Percentiles rank a stretch among this genome's conserved stretches.
Conservation (phyloP, 1,140 invertebrate species). For the Ceratosolen solmsi region DNA sequence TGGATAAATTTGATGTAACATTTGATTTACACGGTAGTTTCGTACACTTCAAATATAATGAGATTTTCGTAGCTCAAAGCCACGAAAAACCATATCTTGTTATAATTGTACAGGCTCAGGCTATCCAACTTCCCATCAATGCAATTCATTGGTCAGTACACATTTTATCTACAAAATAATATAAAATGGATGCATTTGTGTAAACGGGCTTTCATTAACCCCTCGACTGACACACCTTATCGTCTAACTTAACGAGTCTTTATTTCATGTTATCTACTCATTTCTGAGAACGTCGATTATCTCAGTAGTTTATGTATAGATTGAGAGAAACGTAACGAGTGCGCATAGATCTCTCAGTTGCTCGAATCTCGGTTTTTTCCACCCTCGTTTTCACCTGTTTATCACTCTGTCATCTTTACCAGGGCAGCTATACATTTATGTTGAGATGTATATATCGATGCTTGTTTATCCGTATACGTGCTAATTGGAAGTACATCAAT, state of each 20-base stretch:
- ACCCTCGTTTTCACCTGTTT: neutral
- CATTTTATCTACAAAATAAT: neutral
- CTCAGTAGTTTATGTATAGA: neutral
- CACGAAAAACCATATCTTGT: neutral
- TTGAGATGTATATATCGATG: neutral
- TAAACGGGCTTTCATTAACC: neutral
- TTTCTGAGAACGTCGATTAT: neutral
- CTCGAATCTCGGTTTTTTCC: neutral
- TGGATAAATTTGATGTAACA: too few relatives aligned
- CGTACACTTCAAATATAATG: neutral
- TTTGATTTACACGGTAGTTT: neutral
- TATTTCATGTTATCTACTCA: neutral
- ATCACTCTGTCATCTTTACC: neutral
- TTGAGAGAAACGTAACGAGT: neutral
- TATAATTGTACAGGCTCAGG: neutral
- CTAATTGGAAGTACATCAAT: slow-evolving; percentile 16
- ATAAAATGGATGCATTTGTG: neutral
- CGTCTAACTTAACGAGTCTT: neutral
- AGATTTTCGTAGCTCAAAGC: neutral
- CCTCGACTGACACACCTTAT: neutral
- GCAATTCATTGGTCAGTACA: neutral
- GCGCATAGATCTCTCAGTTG: neutral
- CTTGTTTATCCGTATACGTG: neutral
- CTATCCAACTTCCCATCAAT: too few relatives aligned
- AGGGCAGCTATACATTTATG: neutral